phyloP scores from a whole-genome alignment of 2,113 vertebrate genomes.

The Notechis scutatus region DNA sequence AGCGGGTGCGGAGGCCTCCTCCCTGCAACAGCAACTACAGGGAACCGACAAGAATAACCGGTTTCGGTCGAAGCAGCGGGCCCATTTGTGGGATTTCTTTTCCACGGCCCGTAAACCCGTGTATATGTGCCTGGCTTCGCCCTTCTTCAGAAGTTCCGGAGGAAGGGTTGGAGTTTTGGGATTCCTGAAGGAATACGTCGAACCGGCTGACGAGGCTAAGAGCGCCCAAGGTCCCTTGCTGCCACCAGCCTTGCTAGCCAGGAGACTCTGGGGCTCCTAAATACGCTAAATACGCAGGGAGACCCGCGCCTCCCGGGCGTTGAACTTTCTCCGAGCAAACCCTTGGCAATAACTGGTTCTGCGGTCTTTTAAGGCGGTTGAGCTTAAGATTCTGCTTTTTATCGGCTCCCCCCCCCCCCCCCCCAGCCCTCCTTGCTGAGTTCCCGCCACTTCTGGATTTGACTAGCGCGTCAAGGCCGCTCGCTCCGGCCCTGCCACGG shows the following conservation, averaged over 20 bases:
- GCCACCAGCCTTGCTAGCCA: not conserved
- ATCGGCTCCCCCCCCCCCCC: rapidly evolving
- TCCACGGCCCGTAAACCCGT: too few relatives aligned
- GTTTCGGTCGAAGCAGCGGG: not conserved
- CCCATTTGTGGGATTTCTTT: not conserved
- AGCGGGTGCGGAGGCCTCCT: not conserved
- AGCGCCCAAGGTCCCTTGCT: not conserved
- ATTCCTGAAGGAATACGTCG: not conserved
- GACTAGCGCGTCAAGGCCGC: not conserved
- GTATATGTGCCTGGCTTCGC: not conserved
- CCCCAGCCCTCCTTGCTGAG: not conserved
- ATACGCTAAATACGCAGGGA: not conserved
- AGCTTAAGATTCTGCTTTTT: not conserved
- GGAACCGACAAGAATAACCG: not conserved
- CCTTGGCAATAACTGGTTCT: not conserved
- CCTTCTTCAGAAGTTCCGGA: not conserved
- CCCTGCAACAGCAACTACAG: not conserved
- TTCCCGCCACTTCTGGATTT: not conserved
- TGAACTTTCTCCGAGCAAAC: not conserved
- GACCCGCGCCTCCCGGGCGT: not conserved
- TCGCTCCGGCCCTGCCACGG: too few relatives aligned
- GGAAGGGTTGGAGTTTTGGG: too few relatives aligned
- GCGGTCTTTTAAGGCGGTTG: too few relatives aligned
- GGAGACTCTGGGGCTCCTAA: not conserved
- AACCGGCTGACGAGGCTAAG: not conserved